These are phyloP conservation scores for Oxygymnocypris stewartii DNA, from an alignment of 2,113 vertebrate species.

Conservation along the genomic window DNA sequence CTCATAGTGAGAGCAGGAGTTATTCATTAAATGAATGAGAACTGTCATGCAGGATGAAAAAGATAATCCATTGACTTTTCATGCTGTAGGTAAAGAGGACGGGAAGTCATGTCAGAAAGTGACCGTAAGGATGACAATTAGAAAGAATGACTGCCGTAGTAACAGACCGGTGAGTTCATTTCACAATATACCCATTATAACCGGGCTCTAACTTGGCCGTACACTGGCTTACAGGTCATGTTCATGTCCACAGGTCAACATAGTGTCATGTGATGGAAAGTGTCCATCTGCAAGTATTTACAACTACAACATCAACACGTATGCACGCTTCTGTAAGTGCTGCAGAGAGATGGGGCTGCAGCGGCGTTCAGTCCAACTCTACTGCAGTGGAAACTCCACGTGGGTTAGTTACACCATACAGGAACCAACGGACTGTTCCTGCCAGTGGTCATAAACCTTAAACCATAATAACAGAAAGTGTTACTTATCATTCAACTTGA, in stretches of 20 bases:
- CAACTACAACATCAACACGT: constrained; percentile 98
- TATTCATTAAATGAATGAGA: background rate
- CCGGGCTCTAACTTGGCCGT: background rate
- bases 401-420: constrained; percentile 95
- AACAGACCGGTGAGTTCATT: constrained; percentile 85
- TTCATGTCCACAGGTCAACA: constrained; percentile 84
- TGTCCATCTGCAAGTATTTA: constrained; percentile 98
- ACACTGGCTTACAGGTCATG: background rate
- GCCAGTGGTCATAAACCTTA: constrained; percentile 88
- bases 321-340: constrained; percentile 96
- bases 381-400: constrained; percentile 89
- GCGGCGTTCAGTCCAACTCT: constrained; percentile 87
- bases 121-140: constrained; percentile 97
- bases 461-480: constrained; percentile 43
- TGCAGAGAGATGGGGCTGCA: constrained; percentile 93
- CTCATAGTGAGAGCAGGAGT: background rate
- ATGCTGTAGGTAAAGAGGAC: constrained; percentile 90
- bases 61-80: background rate
- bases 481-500: constrained; percentile 53
- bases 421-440: constrained; percentile 97
- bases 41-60: background rate
- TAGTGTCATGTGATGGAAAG: constrained; percentile 95
- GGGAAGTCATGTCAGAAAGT: constrained; percentile 98
- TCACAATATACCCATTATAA: background rate
- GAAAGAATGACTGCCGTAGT: constrained; percentile 96